Base-by-base conservation (phyloP, 2,113 vertebrate species). In the Cygnus atratus region DNA sequence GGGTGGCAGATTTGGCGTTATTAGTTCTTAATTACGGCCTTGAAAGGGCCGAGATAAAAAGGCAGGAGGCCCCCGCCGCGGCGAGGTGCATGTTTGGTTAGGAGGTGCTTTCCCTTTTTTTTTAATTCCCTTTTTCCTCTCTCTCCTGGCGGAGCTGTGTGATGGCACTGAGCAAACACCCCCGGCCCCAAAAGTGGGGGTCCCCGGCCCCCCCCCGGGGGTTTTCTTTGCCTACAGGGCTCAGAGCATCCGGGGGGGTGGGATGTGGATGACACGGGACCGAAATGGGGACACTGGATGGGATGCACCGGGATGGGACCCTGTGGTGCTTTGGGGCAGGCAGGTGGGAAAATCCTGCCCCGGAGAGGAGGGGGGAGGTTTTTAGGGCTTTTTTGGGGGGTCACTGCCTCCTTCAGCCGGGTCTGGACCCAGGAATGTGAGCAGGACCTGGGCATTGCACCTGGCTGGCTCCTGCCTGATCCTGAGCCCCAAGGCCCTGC, bases 51-150 rank as follows among this genome's bases (percentile, higher is more conserved):
- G 10, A 80, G 90, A 95, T 73, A 41, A 95, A 96, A 94, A 96
- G 93, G 86, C 93, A 16, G 63, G n/a, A 52, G 82, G 75, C 65
- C 62, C 86, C 35, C 3, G 3, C 17, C 28, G 4, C 17, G 11
- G 63, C 7, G 54, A 18, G 18, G 35, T 24, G 70, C 2, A 4
- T 62, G 76, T 90, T 95, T 94, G 95, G 11, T 86, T 3, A 59
- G 63, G 92, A 92, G 86, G n/a, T 18, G 68, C 91, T 95, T 92
- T 94, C 80, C 88, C 82, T 63, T 87, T 78, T 68, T 81, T 48
- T 48, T 72, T 39, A 29, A 22, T 88, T 84, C 78, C 85, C 21
- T 61, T 92, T 90, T 96, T n/a, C 50, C 63, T 84, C 70, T 63
- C 20, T 6, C 14, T 29, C 14, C 68, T 54, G 9, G 25, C 58